Percentiles rank a stretch among this genome's conserved stretches.
Conservation (phyloP, 2,113 vertebrate genomes). For the Blennius ocellaris region DNA sequence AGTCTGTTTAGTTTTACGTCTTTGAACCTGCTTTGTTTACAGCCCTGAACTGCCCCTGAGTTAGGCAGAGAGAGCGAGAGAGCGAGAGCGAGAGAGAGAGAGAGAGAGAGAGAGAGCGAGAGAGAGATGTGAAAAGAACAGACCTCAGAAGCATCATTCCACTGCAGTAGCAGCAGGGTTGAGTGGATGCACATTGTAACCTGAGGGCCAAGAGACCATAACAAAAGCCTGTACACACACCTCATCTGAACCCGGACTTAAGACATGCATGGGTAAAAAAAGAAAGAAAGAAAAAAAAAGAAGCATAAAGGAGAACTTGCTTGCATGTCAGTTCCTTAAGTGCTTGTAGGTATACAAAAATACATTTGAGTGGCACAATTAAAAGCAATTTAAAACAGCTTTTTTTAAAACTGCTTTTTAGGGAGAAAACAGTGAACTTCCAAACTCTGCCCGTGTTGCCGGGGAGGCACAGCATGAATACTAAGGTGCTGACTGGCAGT, state of each 20-base stretch:
- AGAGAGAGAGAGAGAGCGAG: conserved; percentile 26
- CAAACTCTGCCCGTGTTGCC: conserved; percentile 12
- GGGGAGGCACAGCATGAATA: conserved; percentile 17
- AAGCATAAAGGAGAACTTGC: conserved; percentile 26
- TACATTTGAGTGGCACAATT: conserved; percentile 9
- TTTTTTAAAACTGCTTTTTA: too few species aligned
- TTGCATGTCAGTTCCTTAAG: conserved; percentile 30
- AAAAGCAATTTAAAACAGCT: too few species aligned
- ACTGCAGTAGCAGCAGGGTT: conserved; percentile 35
- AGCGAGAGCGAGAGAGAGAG: conserved; percentile 34
- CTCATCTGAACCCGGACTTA: conserved; percentile 36
- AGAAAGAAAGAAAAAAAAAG: neutral
- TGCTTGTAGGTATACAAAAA: conserved; percentile 22
- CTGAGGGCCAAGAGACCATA: conserved; percentile 34
- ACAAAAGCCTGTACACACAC: conserved; percentile 34
- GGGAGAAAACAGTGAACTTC: conserved; percentile 6
- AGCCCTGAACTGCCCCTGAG: conserved; percentile 16
- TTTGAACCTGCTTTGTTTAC: conserved; percentile 7
- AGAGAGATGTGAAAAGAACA: conserved; percentile 48
- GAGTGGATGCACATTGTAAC: conserved; percentile 56
- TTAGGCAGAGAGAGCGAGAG: conserved; percentile 32
- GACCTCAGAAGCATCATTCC: conserved; percentile 26
- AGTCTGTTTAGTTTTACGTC: neutral
- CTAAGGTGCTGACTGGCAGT: neutral
- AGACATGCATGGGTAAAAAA: neutral